A percentile compares a stretch with the other conserved stretches of the same genome.
These are phyloP conservation scores for Alouatta palliata DNA, from an alignment of 2,113 vertebrate species.

Conservation along the genomic window DNA sequence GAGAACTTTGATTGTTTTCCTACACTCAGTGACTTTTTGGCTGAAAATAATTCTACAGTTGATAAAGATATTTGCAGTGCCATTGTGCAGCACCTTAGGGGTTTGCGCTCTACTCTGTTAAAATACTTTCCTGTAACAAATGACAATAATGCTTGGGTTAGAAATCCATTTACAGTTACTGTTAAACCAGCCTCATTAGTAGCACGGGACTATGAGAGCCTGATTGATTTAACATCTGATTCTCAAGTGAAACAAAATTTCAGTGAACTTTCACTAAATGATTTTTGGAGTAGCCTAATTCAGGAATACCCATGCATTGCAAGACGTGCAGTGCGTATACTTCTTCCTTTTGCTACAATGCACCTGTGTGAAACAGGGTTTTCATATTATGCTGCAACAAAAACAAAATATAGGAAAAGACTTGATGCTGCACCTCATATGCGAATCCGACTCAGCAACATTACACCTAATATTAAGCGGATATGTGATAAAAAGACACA, in stretches of 20 bases:
- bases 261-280: constrained; percentile 72
- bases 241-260: constrained; percentile 75
- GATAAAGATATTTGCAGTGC: constrained; percentile 68
- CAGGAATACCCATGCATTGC: constrained; percentile 67
- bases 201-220: constrained; percentile 68
- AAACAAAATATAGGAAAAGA: constrained; percentile 77
- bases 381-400: constrained; percentile 74
- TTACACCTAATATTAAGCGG: constrained; percentile 74
- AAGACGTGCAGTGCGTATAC: constrained; percentile 50
- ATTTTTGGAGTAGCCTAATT: constrained; percentile 76
- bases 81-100: constrained; percentile 65
- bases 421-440: constrained; percentile 76
- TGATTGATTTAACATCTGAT: constrained; percentile 77
- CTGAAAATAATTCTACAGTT: constrained; percentile 70
- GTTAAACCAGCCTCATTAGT: constrained; percentile 68
- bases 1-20: constrained; percentile 79
- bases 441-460: constrained; percentile 73
- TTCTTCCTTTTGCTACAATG: constrained; percentile 76
- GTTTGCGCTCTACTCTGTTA: constrained; percentile 66
- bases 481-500: constrained; percentile 77
- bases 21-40: constrained; percentile 75
- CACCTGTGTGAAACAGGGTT: constrained; percentile 75
- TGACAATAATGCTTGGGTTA: constrained; percentile 72
- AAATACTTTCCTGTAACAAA: constrained; percentile 73
- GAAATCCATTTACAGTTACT: constrained; percentile 74